Base-by-base conservation (phyloP, 1,140 invertebrate genomes). In the Meteorus sp. region DNA sequence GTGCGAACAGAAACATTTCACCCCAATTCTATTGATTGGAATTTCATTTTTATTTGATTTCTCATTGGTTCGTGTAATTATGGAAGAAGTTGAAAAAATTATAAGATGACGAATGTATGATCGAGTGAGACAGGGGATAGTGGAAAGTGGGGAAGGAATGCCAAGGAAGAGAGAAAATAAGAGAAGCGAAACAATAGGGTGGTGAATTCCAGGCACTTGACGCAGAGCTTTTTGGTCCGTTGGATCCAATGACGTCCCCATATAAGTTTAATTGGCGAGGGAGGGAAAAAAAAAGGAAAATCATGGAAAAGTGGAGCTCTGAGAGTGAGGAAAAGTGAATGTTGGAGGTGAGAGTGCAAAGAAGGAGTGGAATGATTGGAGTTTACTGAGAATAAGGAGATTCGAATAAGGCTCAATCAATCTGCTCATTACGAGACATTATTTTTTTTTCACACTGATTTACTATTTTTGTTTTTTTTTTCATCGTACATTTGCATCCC, bases 351-450 rank as follows among this genome's bases (percentile, higher is more conserved):
- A n/a, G n/a, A n/a, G n/a, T n/a, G n/a, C n/a, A n/a, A n/a, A n/a
- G n/a, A n/a, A n/a, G n/a, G n/a, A n/a, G n/a, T n/a, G n/a, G n/a
- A n/a, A n/a, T n/a, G n/a, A n/a, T n/a, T 62, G 55, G 19, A 53
- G 22, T n/a, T 33, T 15, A 45, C 50, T 25, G 44, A 39, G 51
- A 3, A 39, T 37, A 53, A 53, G 27, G 25, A 15, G 19, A 27
- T 31, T 20, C n/a, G 22, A 57, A 37, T 57, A 33, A 66, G 56
- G 60, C 65, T 67, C 61, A 65, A 70, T 70, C 68, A 70, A 70
- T 67, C 64, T 62, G 57, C 69, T 70, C 69, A 65, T 69, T 71
- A 71, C 29, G 54, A 47, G 20, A n/a, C n/a, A 20, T 33, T 56
- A 25, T 27, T 47, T 31, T 45, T 15, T 15, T 37, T 37, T 31